Base-by-base conservation (phyloP, 2,888 invertebrate species). In the Andrena bucephala region DNA sequence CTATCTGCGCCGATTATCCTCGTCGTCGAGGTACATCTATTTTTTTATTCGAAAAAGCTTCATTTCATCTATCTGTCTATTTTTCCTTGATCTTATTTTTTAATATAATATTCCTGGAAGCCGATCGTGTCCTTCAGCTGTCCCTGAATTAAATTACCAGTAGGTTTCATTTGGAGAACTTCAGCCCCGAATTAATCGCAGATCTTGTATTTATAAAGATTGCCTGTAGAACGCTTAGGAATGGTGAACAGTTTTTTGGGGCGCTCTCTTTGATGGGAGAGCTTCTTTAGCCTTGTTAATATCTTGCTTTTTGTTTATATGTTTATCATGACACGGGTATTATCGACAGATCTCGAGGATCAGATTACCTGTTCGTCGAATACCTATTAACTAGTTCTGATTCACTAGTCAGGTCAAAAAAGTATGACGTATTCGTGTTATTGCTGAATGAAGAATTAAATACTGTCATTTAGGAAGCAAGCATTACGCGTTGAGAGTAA, bases 1-100 rank as follows among this genome's bases (percentile, higher is more conserved):
- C 1, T 8, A 13, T 48, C 50, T 16, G n/a, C n/a, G n/a, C n/a
- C n/a, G n/a, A 27, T 33, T 36, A 36, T 52, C 24, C 29, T n/a
- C 50, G 20, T 31, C 7, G 16, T 62, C 3, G 20, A 80, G 80
- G 80, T 80, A 80, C 0, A 48, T 24, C 2, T 2, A 10, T 2
- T 1, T 8, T 48, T 5, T 24, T 48, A 33, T 7, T 59, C 10
- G 0, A 4, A 4, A 1, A 16, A 42, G 42, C 42, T 42, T 42
- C 16, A 1, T 4, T 13, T 13, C 4, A 42, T 4, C 13, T 42
- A 42, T 42, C 36, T 42, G 2, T 3, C 13, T 42, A 0, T 24
- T 5, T 1, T 50, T 27, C 16, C 2, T 3, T 24, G 4, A 27
- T 52, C 24, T 31, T 42, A 10, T 13, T 31, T n/a, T 48, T 31